These are phyloP conservation scores for Gobiocypris rarus DNA, from an alignment of 2,113 vertebrate species.

Conservation along the genomic window DNA sequence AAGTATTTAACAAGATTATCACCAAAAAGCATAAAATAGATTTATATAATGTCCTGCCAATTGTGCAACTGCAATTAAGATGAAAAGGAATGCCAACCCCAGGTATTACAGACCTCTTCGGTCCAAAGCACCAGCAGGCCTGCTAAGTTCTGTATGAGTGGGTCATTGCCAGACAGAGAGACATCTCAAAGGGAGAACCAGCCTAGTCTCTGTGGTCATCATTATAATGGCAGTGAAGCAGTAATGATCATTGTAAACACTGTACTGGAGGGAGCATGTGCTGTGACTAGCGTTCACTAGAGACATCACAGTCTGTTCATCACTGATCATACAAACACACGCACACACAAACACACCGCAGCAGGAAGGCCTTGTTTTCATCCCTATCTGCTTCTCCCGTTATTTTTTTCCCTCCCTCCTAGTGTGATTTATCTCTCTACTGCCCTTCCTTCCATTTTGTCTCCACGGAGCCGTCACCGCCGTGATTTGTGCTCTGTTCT, in stretches of 20 bases:
- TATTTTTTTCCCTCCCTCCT: conserved; percentile 22
- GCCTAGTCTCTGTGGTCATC: conserved; percentile 39
- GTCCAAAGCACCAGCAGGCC: conserved; percentile 36
- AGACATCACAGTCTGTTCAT: conserved; percentile 39
- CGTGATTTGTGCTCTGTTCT: conserved; percentile 62
- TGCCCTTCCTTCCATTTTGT: conserved; percentile 56
- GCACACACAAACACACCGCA: conserved; percentile 10
- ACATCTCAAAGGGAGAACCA: conserved; percentile 24
- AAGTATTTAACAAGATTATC: not conserved
- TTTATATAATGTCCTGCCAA: not conserved
- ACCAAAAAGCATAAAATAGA: not conserved
- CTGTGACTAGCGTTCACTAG: conserved; percentile 2
- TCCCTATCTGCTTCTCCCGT: not conserved
- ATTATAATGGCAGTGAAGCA: conserved; percentile 43
- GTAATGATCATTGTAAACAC: conserved; percentile 41
- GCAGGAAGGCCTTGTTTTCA: conserved; percentile 36
- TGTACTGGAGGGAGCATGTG: conserved; percentile 33
- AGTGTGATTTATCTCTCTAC: conserved; percentile 52
- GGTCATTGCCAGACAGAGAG: conserved; percentile 37
- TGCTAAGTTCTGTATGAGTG: conserved; percentile 19
- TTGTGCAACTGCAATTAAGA: not conserved
- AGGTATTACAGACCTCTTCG: not conserved
- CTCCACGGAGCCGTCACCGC: conserved; percentile 46
- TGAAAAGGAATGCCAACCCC: not conserved
- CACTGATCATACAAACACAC: not conserved